These are phyloP conservation scores for Sebastes nivosus DNA, from an alignment of 2,797 vertebrate species.

Conservation along the genomic window DNA sequence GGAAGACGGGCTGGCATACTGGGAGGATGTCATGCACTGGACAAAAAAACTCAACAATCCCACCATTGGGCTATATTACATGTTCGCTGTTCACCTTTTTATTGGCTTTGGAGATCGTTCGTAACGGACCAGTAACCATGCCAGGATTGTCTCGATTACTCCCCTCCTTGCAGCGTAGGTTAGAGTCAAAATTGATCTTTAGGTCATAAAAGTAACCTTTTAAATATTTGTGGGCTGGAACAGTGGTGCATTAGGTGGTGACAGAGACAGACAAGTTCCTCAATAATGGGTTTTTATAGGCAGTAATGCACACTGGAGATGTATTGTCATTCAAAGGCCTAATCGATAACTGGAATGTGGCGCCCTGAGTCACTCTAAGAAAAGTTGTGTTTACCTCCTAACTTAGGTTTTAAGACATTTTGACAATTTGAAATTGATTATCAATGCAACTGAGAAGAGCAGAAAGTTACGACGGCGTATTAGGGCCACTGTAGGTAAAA, in stretches of 20 bases:
- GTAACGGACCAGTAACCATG: background rate
- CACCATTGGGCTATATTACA: background rate
- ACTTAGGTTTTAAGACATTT: background rate
- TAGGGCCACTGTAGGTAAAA: too few relatives aligned
- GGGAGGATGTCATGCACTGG: too few relatives aligned
- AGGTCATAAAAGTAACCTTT: slow-evolving; percentile 44
- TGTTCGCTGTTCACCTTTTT: background rate
- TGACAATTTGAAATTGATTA: background rate
- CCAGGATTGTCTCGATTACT: background rate
- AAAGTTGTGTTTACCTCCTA: background rate
- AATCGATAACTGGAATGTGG: slow-evolving; percentile 26
- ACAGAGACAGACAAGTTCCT: slow-evolving; percentile 9
- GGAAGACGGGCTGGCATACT: background rate
- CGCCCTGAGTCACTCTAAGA: background rate
- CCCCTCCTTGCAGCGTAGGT: background rate
- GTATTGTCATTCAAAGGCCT: slow-evolving; percentile 15
- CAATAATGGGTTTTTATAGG: slow-evolving; percentile 11
- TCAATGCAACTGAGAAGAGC: background rate
- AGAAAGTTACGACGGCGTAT: too few relatives aligned
- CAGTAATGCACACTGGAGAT: background rate
- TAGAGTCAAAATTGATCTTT: slow-evolving; percentile 27
- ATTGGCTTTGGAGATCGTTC: background rate
- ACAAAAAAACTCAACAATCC: background rate
- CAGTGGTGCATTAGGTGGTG: slow-evolving; percentile 22
- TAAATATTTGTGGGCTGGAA: slow-evolving; percentile 43